Conservation (phyloP, 1,140 invertebrate species). For the Thaumetopoea pityocampa region DNA sequence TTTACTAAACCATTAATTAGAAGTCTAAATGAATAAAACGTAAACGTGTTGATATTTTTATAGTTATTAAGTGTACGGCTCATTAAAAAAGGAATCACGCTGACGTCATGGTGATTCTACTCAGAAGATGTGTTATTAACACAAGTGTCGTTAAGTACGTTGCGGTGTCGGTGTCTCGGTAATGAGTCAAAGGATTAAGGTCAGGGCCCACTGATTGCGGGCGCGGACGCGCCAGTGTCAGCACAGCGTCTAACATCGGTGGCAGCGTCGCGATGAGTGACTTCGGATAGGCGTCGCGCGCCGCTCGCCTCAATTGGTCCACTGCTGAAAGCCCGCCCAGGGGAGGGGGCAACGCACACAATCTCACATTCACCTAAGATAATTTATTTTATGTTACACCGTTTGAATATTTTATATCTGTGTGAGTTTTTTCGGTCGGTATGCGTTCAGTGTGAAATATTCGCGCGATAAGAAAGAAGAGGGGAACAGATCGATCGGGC, state of each 20-base stretch:
- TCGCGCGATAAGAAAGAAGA: slow-evolving; percentile 74
- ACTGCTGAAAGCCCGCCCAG: slow-evolving; percentile 49
- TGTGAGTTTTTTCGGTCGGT: slow-evolving; percentile 70
- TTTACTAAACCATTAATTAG: too few relatives aligned
- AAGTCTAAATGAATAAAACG: too few relatives aligned
- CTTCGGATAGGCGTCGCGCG: slow-evolving; percentile 41
- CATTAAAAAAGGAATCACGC: too few relatives aligned
- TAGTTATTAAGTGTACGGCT: too few relatives aligned
- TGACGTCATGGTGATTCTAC: too few relatives aligned
- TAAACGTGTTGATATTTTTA: too few relatives aligned
- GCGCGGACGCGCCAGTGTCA: not conserved
- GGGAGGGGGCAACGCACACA: slow-evolving; percentile 62
- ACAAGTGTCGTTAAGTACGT: slow-evolving; percentile 5
- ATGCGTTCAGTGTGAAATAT: slow-evolving; percentile 74
- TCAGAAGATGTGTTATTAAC: too few relatives aligned
- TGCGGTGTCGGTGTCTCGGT: slow-evolving; percentile 19
- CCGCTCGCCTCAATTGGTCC: slow-evolving; percentile 59
- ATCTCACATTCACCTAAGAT: slow-evolving; percentile 64
- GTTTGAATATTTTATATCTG: slow-evolving; percentile 76
- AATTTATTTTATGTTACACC: slow-evolving; percentile 75
- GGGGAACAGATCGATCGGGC: slow-evolving; percentile 70
- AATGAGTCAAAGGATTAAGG: slow-evolving; percentile 34
- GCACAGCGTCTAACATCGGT: slow-evolving; percentile 24
- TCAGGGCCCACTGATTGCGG: slow-evolving; percentile 28
- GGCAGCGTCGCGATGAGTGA: slow-evolving; percentile 38